Percentiles rank a stretch among this genome's conserved stretches.
phyloP scores from a whole-genome alignment of 2,888 invertebrate species.

The Antheraea yamamai region DNA sequence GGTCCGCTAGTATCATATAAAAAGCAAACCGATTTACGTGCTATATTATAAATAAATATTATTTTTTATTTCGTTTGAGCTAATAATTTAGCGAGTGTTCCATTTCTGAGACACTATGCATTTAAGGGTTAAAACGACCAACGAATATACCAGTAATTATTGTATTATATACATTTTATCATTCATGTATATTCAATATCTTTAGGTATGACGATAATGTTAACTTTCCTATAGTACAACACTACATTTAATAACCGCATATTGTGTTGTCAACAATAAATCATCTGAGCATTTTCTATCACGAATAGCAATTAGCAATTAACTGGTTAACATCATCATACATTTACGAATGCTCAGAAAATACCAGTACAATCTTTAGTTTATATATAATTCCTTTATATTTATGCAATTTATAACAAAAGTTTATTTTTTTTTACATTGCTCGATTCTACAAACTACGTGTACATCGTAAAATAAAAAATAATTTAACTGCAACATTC shows the following conservation, averaged over 20 bases:
- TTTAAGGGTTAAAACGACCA: not conserved
- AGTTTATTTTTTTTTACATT: not conserved
- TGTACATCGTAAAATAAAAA: slow-evolving; percentile 8
- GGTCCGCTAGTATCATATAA: too few relatives aligned
- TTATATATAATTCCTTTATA: not conserved
- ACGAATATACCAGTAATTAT: too few relatives aligned
- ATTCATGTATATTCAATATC: not conserved
- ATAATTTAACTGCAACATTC: slow-evolving; percentile 14
- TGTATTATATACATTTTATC: not conserved
- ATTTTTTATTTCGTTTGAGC: too few relatives aligned
- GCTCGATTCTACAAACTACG: not conserved
- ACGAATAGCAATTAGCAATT: not conserved
- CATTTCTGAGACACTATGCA: not conserved
- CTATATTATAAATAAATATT: too few relatives aligned
- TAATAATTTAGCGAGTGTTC: too few relatives aligned
- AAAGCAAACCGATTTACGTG: too few relatives aligned
- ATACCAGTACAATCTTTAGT: not conserved
- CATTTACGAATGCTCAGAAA: not conserved
- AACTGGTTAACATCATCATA: not conserved
- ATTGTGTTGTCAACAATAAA: not conserved
- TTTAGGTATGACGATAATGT: not conserved
- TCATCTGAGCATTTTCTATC: not conserved
- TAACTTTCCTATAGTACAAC: not conserved
- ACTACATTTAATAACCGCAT: not conserved
- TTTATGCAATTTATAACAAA: not conserved